phyloP scores from a whole-genome alignment of 2,888 invertebrate species.

The Gerris lacustris region DNA sequence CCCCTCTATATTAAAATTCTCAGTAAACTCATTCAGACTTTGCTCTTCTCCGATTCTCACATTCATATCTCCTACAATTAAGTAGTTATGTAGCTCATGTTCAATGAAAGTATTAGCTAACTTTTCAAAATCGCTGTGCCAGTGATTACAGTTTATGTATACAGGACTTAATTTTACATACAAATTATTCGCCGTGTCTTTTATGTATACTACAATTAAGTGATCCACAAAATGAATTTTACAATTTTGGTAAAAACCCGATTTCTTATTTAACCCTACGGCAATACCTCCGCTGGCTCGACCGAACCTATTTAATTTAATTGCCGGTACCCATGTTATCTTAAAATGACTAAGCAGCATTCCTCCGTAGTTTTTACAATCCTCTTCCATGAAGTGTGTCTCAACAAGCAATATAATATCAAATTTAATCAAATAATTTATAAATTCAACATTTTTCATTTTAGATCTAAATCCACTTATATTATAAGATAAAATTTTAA shows the following conservation, averaged over 20 bases:
- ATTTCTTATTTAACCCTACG: background rate
- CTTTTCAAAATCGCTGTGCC: background rate
- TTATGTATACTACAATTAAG: background rate
- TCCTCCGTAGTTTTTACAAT: too few species aligned
- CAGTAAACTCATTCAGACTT: background rate
- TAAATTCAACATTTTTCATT: too few species aligned
- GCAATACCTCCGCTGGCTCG: background rate
- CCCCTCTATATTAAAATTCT: background rate
- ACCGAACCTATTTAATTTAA: background rate
- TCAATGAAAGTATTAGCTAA: background rate
- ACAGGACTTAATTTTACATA: too few species aligned
- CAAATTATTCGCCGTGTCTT: background rate
- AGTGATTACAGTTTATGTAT: background rate
- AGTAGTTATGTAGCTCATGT: background rate
- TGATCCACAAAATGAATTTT: background rate
- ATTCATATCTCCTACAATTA: slow-evolving; percentile 10
- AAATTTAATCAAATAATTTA: too few species aligned
- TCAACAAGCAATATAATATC: too few species aligned
- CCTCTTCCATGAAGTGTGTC: too few species aligned
- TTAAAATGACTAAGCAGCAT: too few species aligned
- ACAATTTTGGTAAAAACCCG: background rate
- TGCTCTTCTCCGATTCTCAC: slow-evolving; percentile 6
- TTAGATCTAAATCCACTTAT: too few species aligned
- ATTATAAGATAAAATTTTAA: too few species aligned
- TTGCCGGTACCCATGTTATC: background rate